phyloP scores from a whole-genome alignment of 2,797 vertebrate genomes.

The Eulemur albifrons region DNA sequence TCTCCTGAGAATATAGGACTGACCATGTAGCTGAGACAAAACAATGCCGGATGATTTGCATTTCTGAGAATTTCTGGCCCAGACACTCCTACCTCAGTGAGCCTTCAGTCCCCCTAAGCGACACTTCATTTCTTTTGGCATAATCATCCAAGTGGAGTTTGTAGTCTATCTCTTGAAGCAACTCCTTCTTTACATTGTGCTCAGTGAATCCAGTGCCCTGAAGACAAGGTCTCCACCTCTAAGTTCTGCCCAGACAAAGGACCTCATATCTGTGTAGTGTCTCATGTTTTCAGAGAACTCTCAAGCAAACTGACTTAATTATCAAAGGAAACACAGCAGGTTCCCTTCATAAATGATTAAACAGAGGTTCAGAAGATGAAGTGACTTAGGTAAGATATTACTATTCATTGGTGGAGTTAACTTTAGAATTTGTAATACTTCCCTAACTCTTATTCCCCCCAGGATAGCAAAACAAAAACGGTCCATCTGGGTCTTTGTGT shows the following conservation, averaged over 20 bases:
- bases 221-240: not conserved
- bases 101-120: not conserved
- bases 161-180: not conserved
- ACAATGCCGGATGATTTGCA: not conserved
- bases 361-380: not conserved
- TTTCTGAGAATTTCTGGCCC: not conserved
- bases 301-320: not conserved
- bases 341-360: not conserved
- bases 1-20: not conserved
- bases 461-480: not conserved
- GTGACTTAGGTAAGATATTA: not conserved
- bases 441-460: not conserved
- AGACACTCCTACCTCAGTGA: not conserved
- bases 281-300: not conserved
- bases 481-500: too few species aligned
- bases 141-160: not conserved
- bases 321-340: not conserved
- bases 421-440: not conserved
- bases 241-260: not conserved
- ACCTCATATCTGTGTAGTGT: not conserved
- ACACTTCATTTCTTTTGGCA: too few species aligned
- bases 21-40: not conserved
- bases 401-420: not conserved
- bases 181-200: not conserved
- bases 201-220: not conserved